Conservation (phyloP, 30 jellyfish, hydroid and myxozoan species). For the Nemopilema nomurai region DNA sequence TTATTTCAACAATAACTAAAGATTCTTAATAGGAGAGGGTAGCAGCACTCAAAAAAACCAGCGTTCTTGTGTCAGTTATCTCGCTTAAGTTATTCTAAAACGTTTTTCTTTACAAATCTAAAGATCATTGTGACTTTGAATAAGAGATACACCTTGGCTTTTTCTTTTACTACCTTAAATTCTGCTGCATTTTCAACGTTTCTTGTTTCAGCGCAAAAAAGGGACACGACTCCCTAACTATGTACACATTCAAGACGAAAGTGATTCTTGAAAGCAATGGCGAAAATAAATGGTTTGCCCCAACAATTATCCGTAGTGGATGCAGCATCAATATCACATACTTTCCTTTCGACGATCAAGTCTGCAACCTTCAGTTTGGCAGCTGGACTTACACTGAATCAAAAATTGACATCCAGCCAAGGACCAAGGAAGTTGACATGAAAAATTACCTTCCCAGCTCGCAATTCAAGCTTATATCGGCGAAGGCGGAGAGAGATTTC, state of each 20-base stretch:
- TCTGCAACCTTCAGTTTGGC: constrained; percentile 72
- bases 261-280: constrained; percentile 71
- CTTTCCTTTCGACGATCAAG: constrained; percentile 76
- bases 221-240: constrained; percentile 85
- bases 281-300: constrained; percentile 73
- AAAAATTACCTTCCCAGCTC: constrained; percentile 43
- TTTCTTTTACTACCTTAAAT: too few species aligned
- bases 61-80: too few species aligned
- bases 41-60: too few species aligned
- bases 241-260: constrained; percentile 90
- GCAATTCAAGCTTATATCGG: constrained; percentile 52
- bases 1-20: too few species aligned
- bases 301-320: constrained; percentile 73
- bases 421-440: constrained; percentile 41
- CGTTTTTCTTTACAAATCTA: too few species aligned
- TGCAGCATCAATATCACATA: constrained; percentile 72
- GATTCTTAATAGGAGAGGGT: too few species aligned
- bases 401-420: constrained; percentile 45
- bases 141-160: too few species aligned
- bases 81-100: too few species aligned
- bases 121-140: too few species aligned
- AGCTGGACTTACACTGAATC: constrained; percentile 68
- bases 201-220: constrained; percentile 70
- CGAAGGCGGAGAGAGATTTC: constrained; percentile 46
- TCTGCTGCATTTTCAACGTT: not conserved